Base-by-base conservation (phyloP, 2,888 invertebrate species). In the Drosophila kambysellisi region DNA sequence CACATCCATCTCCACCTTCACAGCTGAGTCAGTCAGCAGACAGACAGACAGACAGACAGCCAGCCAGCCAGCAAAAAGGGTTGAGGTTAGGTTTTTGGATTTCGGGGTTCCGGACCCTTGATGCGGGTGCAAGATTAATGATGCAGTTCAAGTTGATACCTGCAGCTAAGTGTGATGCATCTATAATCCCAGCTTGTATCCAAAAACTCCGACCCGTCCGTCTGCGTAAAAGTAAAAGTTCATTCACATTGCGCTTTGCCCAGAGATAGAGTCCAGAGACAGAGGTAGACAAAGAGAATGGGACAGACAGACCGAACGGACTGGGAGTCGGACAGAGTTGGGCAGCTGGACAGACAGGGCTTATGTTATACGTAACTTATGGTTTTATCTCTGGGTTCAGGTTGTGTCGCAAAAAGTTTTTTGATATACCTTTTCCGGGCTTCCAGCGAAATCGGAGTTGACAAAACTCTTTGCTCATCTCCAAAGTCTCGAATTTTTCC, bases 191-290 rank as follows among this genome's bases (percentile, higher is more conserved):
- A 32, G 56, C 32, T 20, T 39, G 29, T 56, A 39, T 29, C 41
- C 52, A 32, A 20, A 57, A 25, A 15, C 30, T 15, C 30, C 20
- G 6, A 30, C 37, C 63, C 20, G 29, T 17, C 54, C 35, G 65
- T 64, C 75, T 53, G 74, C 52, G 56, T 56, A 79, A 85, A 89
- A 85, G 88, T 82, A 79, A 85, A 89, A 89, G 86, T 89, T 85
- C 88, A 85, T 85, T 85, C 88, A 82, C 85, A 88, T 82, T 70
- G 62, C 56, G 52, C 12, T 20, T 30, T 41, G n/a, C 54, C 29
- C 58, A 73, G 70, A 37, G 15, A 15, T 25, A 43, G 37, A 15
- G 32, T 25, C 29, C 58, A 73, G 70, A 37, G 15, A 15, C 35
- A 43, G 37, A 15, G 32, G 20, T 52, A 51, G 43, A 74, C 29